Base-by-base conservation (phyloP, 2,113 vertebrate species). In the Athene cunicularia region DNA sequence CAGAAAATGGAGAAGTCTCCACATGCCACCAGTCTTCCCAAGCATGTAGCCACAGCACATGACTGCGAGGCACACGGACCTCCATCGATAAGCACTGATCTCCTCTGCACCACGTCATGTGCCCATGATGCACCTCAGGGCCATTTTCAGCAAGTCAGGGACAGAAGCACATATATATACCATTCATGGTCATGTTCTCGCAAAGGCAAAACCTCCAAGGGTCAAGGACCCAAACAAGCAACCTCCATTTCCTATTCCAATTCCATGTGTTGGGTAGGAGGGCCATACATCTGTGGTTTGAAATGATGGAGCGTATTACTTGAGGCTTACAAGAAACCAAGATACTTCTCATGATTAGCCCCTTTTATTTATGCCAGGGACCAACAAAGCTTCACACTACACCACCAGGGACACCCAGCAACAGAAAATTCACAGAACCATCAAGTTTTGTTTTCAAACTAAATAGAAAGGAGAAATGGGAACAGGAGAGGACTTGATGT, bases 161-260 rank as follows among this genome's bases (percentile, higher is more conserved):
- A 56, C 33, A 35, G 84, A 41, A 88, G 32, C 50, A 21, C 2
- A 14, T 14, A 11, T 3, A 62, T 3, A 24, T 4, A 12, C 2
- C 17, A 27, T 21, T 37, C 0, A 0, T 0, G 2, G 43, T 11
- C 24, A 45, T 8, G 14, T 49, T 52, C 64, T 84, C 2, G 1
- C 53, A 71, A 56, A 92, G 56, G 22, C 49, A 52, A 35, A 79
- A 28, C 28, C 43, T 79, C 24, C 77, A 60, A 68, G 58, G 50
- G 32, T 58, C 3, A 1, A 86, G 37, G 71, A 72, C 33, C 45
- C 5, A 1, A 53, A 15, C 2, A 1, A 91, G 52, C 21, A 81
- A 49, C 4, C 27, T 14, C 50, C 3, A 1, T 26, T 84, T 80
- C n/a, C 79, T 47, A 59, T 49, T 33, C 17, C 30, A 52, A 63